Percentiles rank a stretch among this genome's conserved stretches.
phyloP scores from a whole-genome alignment of 2,113 vertebrate genomes.

The Atractosteus spatula region DNA sequence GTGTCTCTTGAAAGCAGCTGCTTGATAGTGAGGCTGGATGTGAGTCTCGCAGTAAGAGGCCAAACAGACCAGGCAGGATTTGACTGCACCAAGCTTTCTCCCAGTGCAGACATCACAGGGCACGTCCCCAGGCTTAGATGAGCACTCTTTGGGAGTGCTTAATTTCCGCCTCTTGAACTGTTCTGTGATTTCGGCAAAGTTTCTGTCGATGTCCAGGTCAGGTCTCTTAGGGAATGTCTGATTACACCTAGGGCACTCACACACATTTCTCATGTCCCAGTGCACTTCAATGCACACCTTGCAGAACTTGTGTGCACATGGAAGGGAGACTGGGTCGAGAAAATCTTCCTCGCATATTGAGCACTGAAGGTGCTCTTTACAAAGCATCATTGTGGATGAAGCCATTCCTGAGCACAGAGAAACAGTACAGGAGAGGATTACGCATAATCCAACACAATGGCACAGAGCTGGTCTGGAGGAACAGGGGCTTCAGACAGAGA shows the following conservation, averaged over 20 bases:
- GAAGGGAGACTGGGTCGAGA: constrained; percentile 49
- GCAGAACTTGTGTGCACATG: constrained; percentile 73
- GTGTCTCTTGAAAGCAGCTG: no score
- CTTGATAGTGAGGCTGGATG: no score
- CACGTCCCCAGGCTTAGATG: no score
- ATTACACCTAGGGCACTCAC: constrained; percentile 57
- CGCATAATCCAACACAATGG: no score
- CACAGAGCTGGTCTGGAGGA: no score
- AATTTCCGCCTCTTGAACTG: background rate
- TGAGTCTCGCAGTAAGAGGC: no score
- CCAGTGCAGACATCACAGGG: constrained; percentile 16
- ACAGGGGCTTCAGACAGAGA: no score
- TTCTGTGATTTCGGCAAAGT: constrained; percentile 50
- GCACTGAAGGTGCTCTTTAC: constrained; percentile 56
- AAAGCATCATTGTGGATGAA: no score
- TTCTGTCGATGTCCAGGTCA: constrained; percentile 51
- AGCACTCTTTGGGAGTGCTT: fast-evolving
- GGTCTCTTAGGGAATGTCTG: constrained; percentile 18
- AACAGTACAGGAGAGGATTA: no score
- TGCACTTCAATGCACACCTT: constrained; percentile 49
- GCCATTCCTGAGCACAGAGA: no score
- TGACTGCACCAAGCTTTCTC: constrained; percentile 6
- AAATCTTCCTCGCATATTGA: constrained; percentile 67
- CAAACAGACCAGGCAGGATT: constrained; percentile 6
- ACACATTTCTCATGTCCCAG: constrained; percentile 24